These are phyloP conservation scores for Oryctolagus cuniculus DNA, from an alignment of 2,113 vertebrate genomes.

Conservation along the genomic window mOryCun1.1 NC_091439.1:37491501-37492000, in stretches of 20 bases:
- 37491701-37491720: not conserved
- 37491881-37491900: not conserved
- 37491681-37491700: not conserved
- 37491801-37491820: not conserved
- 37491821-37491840: not conserved
- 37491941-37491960: not conserved
- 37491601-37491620: not conserved
- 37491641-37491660: not conserved
- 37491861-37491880: not conserved
- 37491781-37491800: not conserved
- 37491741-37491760: not conserved
- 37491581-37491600: not conserved
- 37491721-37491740: not conserved
- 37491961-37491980: not conserved
- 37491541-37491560: not conserved
- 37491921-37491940: not conserved
- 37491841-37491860: not conserved
- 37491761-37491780: not conserved
- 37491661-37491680: not conserved
- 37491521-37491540: not conserved
- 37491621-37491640: not conserved
- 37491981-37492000: not conserved
- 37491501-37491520: not conserved
- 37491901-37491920: not conserved
- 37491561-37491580: not conserved